Conservation (phyloP, 2,888 invertebrate species). For the Agonum fuliginosum region DNA sequence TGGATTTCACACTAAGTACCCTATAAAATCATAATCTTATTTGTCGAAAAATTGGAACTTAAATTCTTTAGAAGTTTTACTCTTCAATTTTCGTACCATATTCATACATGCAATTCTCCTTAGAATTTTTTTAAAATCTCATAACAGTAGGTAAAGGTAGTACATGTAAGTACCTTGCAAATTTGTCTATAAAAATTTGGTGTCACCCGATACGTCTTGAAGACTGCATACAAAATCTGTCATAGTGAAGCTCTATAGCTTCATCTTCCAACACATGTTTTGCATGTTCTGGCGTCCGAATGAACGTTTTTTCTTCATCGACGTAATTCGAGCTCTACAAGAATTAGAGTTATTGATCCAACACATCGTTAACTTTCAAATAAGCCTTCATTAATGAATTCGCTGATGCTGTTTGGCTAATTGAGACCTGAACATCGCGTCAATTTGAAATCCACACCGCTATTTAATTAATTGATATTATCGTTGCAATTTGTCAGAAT, state of each 20-base stretch:
- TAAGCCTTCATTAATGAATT: slow-evolving; percentile 52
- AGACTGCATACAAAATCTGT: no score
- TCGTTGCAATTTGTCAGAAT: slow-evolving; percentile 25
- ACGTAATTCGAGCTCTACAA: slow-evolving; percentile 1
- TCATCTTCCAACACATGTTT: slow-evolving; percentile 15
- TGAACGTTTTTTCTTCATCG: neutral
- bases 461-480: slow-evolving; percentile 54
- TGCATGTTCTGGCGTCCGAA: neutral
- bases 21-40: no score
- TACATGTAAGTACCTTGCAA: neutral
- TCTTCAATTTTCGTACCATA: no score
- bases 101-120: no score
- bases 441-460: slow-evolving; percentile 54
- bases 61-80: no score
- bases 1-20: no score
- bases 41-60: no score
- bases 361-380: slow-evolving; percentile 47
- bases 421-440: slow-evolving; percentile 52
- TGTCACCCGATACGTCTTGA: no score
- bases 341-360: slow-evolving; percentile 48
- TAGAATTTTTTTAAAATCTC: no score
- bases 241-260: neutral
- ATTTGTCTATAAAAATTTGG: no score
- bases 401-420: slow-evolving; percentile 29
- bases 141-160: no score